A percentile compares a stretch with the other conserved stretches of the same genome.
These are phyloP conservation scores for Labroides dimidiatus DNA, from an alignment of 2,797 vertebrate genomes.

Conservation along the genomic window DNA sequence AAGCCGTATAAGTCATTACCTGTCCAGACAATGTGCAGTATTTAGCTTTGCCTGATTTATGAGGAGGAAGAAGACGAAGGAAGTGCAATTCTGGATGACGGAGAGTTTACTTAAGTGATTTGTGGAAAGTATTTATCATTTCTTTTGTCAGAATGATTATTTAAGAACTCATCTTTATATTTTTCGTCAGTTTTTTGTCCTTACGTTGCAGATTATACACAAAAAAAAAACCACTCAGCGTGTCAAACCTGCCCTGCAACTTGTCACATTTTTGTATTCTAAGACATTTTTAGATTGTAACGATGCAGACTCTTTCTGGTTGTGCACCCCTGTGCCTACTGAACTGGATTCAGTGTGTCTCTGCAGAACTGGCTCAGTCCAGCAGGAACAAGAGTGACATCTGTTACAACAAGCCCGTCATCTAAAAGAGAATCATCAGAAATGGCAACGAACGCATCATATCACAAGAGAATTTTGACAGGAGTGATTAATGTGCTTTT, in stretches of 20 bases:
- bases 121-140: not conserved
- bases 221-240: not conserved
- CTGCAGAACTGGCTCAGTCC: conserved; percentile 95
- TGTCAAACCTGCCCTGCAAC: conserved; percentile 7
- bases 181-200: not conserved
- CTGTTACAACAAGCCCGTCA: conserved; percentile 27
- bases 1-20: conserved; percentile 53
- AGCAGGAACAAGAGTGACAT: conserved; percentile 95
- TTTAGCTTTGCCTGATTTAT: conserved; percentile 22
- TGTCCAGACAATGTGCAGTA: conserved; percentile 50
- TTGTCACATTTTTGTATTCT: conserved; percentile 20
- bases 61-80: not conserved
- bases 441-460: conserved; percentile 19
- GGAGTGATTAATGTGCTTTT: conserved; percentile 25
- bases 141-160: not conserved
- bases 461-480: conserved; percentile 25
- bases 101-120: conserved; percentile 5
- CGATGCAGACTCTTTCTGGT: conserved; percentile 34
- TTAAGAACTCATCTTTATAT: not conserved
- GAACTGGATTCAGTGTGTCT: conserved; percentile 85
- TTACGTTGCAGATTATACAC: not conserved
- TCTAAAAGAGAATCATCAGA: conserved; percentile 16
- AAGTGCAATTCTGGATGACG: not conserved
- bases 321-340: conserved; percentile 83
- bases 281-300: conserved; percentile 19